phyloP scores from a whole-genome alignment of 2,888 invertebrate genomes.

The Panorpa germanica region DNA sequence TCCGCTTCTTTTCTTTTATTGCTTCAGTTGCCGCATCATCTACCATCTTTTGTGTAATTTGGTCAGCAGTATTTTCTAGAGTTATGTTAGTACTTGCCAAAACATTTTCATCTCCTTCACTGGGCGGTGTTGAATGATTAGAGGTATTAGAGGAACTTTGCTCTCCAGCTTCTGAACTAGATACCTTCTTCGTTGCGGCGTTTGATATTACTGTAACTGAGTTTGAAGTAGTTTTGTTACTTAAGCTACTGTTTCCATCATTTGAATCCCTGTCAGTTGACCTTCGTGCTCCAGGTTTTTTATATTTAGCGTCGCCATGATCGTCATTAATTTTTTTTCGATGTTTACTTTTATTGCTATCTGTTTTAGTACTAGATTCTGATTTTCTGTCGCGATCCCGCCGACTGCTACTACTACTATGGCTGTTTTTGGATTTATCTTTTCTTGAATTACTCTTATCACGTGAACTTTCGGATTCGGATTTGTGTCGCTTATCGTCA shows the following conservation, averaged over 20 bases:
- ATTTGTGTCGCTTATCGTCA: slow-evolving; percentile 16
- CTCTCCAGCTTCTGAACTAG: not conserved
- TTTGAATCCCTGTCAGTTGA: slow-evolving; percentile 68
- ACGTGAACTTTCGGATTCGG: slow-evolving; percentile 3
- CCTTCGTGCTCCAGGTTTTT: slow-evolving; percentile 40
- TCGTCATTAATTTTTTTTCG: slow-evolving; percentile 43
- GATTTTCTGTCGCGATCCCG: slow-evolving; percentile 17
- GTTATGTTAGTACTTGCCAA: not conserved
- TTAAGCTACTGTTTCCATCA: slow-evolving; percentile 38
- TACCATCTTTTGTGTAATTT: no score
- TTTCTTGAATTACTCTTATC: slow-evolving; percentile 1
- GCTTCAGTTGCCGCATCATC: slow-evolving; percentile 25
- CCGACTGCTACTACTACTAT: slow-evolving; percentile 22
- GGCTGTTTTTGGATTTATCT: slow-evolving; percentile 20
- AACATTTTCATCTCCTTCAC: slow-evolving; percentile 1
- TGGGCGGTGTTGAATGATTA: slow-evolving; percentile 5
- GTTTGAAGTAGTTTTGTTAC: slow-evolving; percentile 23
- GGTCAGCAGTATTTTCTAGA: no score
- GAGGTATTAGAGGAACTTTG: not conserved
- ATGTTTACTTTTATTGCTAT: slow-evolving; percentile 20
- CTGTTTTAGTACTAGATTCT: slow-evolving; percentile 11
- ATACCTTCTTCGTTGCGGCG: not conserved
- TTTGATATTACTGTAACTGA: not conserved
- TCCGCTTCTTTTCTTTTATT: slow-evolving; percentile 24
- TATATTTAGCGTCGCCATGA: slow-evolving; percentile 45